Conservation (phyloP, 35 echinoderm and acorn worm genomes). For the Stichopus chloronotus region DNA sequence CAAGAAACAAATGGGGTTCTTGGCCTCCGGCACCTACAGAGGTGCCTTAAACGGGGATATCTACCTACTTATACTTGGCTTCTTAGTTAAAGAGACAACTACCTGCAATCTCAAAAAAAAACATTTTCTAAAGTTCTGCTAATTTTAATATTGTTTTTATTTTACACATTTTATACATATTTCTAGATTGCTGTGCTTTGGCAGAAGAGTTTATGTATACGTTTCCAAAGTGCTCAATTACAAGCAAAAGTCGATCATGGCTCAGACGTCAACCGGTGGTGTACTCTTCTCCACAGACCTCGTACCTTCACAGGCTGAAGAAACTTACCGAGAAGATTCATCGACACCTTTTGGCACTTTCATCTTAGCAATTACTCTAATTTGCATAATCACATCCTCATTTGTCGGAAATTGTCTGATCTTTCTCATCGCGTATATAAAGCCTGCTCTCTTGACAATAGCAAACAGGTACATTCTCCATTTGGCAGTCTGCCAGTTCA, state of each 20-base stretch:
- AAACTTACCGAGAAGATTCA: neutral
- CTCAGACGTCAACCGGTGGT: neutral
- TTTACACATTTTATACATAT: no score
- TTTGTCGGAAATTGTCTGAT: constrained; percentile 70
- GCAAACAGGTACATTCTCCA: constrained; percentile 72
- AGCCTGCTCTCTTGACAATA: constrained; percentile 62
- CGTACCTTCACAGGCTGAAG: neutral
- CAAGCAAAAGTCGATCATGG: neutral
- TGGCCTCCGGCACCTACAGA: no score
- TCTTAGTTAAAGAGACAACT: no score
- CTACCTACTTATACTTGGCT: no score
- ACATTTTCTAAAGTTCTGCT: no score
- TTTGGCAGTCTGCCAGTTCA: constrained; percentile 67
- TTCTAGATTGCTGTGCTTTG: no score
- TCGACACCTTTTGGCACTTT: constrained; percentile 24
- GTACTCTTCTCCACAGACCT: neutral
- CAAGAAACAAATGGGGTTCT: no score
- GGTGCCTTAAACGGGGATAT: no score
- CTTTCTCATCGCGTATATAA: constrained; percentile 61
- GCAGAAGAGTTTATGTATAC: no score
- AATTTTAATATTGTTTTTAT: no score
- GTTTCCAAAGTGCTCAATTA: no score
- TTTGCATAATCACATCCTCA: constrained; percentile 59
- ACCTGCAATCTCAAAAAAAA: no score
- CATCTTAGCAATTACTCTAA: constrained; percentile 38